These are phyloP conservation scores for Habrosyne pyritoides DNA, from an alignment of 2,888 invertebrate species.

Conservation along the genomic window DNA sequence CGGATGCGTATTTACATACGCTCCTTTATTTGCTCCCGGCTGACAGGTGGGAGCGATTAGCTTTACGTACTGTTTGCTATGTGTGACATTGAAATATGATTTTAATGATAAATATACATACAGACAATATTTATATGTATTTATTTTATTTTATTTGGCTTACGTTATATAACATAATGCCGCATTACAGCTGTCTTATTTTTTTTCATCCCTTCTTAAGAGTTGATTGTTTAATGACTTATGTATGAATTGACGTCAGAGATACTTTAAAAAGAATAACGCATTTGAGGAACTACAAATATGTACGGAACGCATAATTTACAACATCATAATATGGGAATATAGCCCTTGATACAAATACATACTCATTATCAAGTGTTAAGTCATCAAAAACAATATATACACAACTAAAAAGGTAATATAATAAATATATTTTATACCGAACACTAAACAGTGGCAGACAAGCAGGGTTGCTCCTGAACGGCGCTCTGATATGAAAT, in stretches of 20 bases:
- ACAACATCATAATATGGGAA: background rate
- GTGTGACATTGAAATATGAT: slow-evolving; percentile 46
- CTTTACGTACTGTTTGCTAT: slow-evolving; percentile 33
- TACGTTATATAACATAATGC: background rate
- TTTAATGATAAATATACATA: slow-evolving; percentile 34
- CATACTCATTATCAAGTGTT: background rate
- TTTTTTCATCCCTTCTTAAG: background rate
- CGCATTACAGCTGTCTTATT: background rate
- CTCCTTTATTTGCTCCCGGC: slow-evolving; percentile 45
- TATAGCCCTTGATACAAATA: background rate
- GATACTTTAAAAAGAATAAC: background rate
- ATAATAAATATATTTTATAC: background rate
- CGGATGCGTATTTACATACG: slow-evolving; percentile 49
- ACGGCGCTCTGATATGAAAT: slow-evolving; percentile 60
- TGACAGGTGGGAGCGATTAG: slow-evolving; percentile 57
- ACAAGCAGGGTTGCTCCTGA: background rate
- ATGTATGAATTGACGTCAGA: background rate
- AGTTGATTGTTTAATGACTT: background rate
- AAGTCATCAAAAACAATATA: background rate
- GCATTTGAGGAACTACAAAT: background rate
- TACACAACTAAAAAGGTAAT: background rate
- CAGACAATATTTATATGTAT: background rate
- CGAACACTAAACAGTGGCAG: background rate
- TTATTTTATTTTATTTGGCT: background rate
- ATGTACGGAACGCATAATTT: background rate